phyloP scores from a whole-genome alignment of 2,113 vertebrate species.

The Aptenodytes patagonicus region DNA sequence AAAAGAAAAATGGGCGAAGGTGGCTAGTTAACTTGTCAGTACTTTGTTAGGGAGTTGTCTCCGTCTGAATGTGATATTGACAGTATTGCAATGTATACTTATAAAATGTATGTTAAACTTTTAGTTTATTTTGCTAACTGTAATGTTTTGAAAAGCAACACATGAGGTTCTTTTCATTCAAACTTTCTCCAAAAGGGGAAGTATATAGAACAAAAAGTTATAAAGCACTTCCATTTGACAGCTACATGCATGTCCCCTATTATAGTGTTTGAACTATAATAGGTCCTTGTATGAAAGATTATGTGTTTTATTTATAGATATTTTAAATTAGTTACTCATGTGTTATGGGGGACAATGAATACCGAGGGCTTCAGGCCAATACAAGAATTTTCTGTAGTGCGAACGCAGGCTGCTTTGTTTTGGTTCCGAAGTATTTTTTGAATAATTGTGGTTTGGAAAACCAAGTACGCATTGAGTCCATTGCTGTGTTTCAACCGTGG shows the following conservation, averaged over 20 bases:
- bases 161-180: not conserved
- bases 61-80: not conserved
- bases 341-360: not conserved
- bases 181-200: not conserved
- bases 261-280: not conserved
- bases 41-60: not conserved
- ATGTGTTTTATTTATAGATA: not conserved
- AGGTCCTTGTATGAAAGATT: not conserved
- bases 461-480: not conserved
- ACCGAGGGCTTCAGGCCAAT: not conserved
- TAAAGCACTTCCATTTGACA: not conserved
- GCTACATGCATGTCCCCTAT: not conserved
- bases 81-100: not conserved
- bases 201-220: not conserved
- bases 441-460: slow-evolving; percentile 38
- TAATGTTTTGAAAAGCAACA: not conserved
- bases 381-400: not conserved
- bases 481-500: not conserved
- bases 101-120: not conserved
- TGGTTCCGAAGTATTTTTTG: not conserved
- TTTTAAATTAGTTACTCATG: not conserved
- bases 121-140: not conserved
- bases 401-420: not conserved
- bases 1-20: not conserved
- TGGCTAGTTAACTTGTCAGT: not conserved